Evolutionary conservation across 2,888 invertebrate species (phyloP).

Genomic region (Xylota segnis): DNA sequence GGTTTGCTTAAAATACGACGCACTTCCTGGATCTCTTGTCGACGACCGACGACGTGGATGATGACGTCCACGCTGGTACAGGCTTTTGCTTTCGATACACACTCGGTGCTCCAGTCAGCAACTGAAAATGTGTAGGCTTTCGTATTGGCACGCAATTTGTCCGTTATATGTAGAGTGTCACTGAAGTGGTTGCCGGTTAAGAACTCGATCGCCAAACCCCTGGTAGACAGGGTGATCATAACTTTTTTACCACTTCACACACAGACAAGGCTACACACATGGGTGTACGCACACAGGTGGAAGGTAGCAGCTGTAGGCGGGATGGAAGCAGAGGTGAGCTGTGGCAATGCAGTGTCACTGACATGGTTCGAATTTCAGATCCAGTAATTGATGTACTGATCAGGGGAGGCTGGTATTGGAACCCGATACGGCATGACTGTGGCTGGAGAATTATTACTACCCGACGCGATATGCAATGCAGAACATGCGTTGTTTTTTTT

Average conservation of each 20-base stretch:
- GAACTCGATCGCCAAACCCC: slow-evolving; percentile 67
- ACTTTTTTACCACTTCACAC: slow-evolving; percentile 26
- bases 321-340: slow-evolving; percentile 2
- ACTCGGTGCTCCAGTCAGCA: slow-evolving; percentile 38
- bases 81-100: slow-evolving; percentile 67
- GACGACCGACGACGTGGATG: no score
- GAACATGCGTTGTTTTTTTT: slow-evolving; percentile 27
- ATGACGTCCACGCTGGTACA: slow-evolving; percentile 13
- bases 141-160: slow-evolving; percentile 74
- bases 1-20: slow-evolving; percentile 32
- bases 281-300: slow-evolving; percentile 52
- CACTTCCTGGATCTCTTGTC: slow-evolving; percentile 64
- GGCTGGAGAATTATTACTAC: slow-evolving; percentile 40
- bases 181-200: slow-evolving; percentile 49
- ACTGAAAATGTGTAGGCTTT: slow-evolving; percentile 59
- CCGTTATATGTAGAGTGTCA: slow-evolving; percentile 66
- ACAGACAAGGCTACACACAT: neutral
- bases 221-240: slow-evolving; percentile 43
- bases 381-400: slow-evolving; percentile 55
- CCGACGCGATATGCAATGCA: slow-evolving; percentile 9
- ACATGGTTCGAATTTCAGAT: slow-evolving; percentile 73
- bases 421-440: slow-evolving; percentile 58
- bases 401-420: slow-evolving; percentile 54
- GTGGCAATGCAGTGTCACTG: slow-evolving; percentile 68
- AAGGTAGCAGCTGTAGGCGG: slow-evolving; percentile 27